Conservation (phyloP, 2,797 vertebrate genomes). For the Pangasius macronema region DNA sequence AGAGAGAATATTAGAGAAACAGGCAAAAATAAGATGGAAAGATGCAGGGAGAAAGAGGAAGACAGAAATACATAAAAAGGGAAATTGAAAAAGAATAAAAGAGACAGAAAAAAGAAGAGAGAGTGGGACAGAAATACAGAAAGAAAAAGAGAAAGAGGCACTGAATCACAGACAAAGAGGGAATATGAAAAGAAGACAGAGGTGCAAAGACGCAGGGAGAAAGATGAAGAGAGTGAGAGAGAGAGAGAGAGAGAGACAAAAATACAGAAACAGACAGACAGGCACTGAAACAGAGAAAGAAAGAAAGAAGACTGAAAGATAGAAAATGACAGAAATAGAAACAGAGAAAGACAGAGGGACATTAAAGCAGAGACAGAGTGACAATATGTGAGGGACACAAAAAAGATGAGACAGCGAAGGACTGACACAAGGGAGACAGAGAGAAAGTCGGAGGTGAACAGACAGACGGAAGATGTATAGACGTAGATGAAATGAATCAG, state of each 20-base stretch:
- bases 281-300: not conserved
- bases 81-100: not conserved
- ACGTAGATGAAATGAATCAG: not conserved
- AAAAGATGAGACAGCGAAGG: not conserved
- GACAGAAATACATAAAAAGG: not conserved
- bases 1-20: conserved; percentile 5
- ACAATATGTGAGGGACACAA: not conserved
- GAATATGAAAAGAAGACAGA: not conserved
- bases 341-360: not conserved
- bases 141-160: not conserved
- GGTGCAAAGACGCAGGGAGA: not conserved
- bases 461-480: not conserved
- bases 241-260: not conserved
- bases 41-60: no score
- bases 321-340: no score
- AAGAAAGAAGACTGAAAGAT: not conserved
- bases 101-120: not conserved
- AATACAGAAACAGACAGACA: not conserved
- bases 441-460: not conserved
- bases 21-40: not conserved
- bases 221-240: not conserved
- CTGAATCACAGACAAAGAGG: not conserved
- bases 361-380: not conserved
- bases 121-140: not conserved
- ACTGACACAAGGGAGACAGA: not conserved